These are phyloP conservation scores for Styela clava DNA, from an alignment of 23 tunicate species.

Conservation along the genomic window DNA sequence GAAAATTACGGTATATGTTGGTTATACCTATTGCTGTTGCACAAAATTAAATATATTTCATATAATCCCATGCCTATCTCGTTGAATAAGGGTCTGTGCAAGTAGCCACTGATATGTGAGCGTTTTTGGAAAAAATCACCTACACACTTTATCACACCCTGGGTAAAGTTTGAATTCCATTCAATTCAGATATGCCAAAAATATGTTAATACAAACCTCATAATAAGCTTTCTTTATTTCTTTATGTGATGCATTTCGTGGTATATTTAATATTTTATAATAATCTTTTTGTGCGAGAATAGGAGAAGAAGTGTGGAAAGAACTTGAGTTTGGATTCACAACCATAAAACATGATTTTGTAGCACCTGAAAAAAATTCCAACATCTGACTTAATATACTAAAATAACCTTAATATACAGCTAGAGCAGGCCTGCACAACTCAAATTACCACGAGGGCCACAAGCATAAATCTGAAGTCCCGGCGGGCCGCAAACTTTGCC, in stretches of 20 bases:
- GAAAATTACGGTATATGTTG: no score
- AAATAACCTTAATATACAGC: no score
- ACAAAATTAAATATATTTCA: no score
- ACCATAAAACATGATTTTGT: neutral
- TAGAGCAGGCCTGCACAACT: neutral
- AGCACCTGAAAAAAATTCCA: neutral
- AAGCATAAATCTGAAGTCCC: neutral
- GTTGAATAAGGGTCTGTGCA: no score
- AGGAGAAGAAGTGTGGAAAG: conserved; percentile 1
- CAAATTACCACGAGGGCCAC: neutral
- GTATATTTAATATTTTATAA: conserved; percentile 74
- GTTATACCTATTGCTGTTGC: no score
- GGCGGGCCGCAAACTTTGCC: neutral
- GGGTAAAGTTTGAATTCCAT: no score
- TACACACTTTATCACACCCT: no score
- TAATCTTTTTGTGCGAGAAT: conserved; percentile 58
- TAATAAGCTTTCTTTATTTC: conserved; percentile 90
- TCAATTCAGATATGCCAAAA: no score
- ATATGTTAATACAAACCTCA: conserved; percentile 53
- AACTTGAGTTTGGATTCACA: neutral
- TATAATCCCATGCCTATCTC: no score
- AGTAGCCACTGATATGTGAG: no score
- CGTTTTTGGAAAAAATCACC: no score
- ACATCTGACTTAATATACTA: neutral
- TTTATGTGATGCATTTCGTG: conserved; percentile 73